Evolutionary conservation across 1,140 invertebrate genomes (phyloP).

Genomic region (Drosophila lini): DNA sequence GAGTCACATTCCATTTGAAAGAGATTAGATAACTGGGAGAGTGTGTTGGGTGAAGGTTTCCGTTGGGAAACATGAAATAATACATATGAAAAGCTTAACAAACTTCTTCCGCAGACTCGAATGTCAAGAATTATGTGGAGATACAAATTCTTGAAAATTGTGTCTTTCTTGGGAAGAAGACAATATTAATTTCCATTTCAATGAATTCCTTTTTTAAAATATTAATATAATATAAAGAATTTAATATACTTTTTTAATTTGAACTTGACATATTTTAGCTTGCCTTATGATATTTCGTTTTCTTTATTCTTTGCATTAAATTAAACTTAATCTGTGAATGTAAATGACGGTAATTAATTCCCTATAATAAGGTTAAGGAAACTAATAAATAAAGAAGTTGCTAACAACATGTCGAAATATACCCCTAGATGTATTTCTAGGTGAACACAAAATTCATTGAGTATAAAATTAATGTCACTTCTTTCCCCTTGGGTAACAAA

Average conservation of each 20-base stretch:
- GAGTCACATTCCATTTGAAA: constrained; percentile 26
- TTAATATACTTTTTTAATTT: no score
- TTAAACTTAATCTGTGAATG: background rate
- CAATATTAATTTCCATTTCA: background rate
- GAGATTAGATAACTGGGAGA: constrained; percentile 41
- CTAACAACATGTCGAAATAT: constrained; percentile 1
- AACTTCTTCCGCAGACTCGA: constrained; percentile 21
- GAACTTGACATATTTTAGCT: constrained; percentile 6
- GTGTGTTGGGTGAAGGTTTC: constrained; percentile 34
- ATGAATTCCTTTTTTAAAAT: background rate
- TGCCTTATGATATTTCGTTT: background rate
- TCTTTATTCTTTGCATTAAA: background rate
- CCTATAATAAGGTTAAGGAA: background rate
- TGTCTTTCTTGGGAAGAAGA: background rate
- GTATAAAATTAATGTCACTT: constrained; percentile 28
- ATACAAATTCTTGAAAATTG: background rate
- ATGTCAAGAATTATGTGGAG: constrained; percentile 1
- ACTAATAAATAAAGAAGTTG: constrained; percentile 1
- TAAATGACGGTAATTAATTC: background rate
- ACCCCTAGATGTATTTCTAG: no score
- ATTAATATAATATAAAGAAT: background rate
- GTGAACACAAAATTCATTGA: background rate
- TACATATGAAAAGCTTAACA: background rate
- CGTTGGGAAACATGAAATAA: background rate
- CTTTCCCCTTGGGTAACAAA: constrained; percentile 3